Evolutionary conservation across 2,888 invertebrate genomes (phyloP).

Genomic region (Andrena praecox): DNA sequence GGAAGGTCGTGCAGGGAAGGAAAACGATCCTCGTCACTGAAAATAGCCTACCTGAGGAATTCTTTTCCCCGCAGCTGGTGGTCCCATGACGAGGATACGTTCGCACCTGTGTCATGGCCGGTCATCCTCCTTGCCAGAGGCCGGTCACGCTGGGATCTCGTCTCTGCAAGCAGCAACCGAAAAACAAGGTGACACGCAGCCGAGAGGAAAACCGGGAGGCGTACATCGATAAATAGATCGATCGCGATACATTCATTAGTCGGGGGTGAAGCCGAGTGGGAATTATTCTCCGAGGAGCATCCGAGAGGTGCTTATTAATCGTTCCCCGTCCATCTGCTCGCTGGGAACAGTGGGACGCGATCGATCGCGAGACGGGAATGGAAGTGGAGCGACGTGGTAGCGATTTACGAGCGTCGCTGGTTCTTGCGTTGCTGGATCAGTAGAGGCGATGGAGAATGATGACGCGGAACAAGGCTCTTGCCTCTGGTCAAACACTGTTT

Average conservation of each 20-base stretch:
- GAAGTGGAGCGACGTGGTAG: not conserved
- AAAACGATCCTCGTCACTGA: conserved; percentile 18
- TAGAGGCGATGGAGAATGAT: too few relatives aligned
- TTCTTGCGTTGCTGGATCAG: too few relatives aligned
- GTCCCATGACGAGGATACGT: not conserved
- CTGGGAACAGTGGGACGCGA: not conserved
- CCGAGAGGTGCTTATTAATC: not conserved
- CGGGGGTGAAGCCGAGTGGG: not conserved
- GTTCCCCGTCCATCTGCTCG: not conserved
- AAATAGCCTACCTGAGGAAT: conserved; percentile 43
- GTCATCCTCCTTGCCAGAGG: not conserved
- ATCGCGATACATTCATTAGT: not conserved
- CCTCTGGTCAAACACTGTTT: too few relatives aligned
- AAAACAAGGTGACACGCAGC: not conserved
- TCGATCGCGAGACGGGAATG: not conserved
- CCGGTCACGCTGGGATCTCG: not conserved
- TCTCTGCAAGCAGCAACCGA: not conserved
- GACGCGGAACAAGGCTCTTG: too few relatives aligned
- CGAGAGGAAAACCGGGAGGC: not conserved
- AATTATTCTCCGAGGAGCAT: conserved; percentile 9
- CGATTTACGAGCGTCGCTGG: conserved; percentile 21
- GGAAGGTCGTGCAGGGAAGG: conserved; percentile 1
- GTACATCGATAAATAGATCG: not conserved
- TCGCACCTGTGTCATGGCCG: conserved; percentile 30
- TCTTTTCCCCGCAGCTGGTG: conserved; percentile 1